phyloP scores from a whole-genome alignment of 2,797 vertebrate genomes.

The Phyllotis vaccarum region DNA sequence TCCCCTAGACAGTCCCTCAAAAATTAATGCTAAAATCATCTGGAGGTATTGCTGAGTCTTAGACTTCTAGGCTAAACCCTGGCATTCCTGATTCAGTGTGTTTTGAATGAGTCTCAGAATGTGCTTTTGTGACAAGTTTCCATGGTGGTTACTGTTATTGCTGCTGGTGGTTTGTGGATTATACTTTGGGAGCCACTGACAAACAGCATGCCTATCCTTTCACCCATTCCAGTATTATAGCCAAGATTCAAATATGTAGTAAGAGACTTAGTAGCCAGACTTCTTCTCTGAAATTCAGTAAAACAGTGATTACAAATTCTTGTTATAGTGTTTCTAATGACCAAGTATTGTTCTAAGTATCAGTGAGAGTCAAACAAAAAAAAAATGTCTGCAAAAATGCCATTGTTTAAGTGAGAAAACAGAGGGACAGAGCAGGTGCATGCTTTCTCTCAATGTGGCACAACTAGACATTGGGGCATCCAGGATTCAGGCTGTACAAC shows the following conservation, averaged over 20 bases:
- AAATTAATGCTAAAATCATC: neutral
- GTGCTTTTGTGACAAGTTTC: constrained; percentile 46
- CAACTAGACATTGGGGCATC: neutral
- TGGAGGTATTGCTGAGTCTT: constrained; percentile 37
- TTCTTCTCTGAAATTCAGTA: constrained; percentile 54
- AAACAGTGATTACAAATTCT: constrained; percentile 13
- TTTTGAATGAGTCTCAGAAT: neutral
- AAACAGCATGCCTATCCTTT: neutral
- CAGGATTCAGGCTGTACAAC: neutral
- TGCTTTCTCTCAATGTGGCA: neutral
- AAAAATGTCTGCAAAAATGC: neutral
- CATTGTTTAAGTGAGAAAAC: constrained; percentile 60
- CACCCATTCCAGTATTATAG: constrained; percentile 30
- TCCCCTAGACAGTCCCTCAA: neutral
- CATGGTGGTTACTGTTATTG: neutral
- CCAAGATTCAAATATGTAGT: constrained; percentile 29
- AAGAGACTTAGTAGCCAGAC: constrained; percentile 27
- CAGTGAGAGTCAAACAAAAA: neutral
- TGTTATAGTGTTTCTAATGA: constrained; percentile 41
- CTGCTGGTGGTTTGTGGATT: constrained; percentile 8
- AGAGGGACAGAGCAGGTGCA: neutral
- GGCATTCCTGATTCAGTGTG: constrained; percentile 17
- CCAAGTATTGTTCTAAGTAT: neutral
- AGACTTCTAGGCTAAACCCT: neutral
- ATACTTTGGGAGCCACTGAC: constrained; percentile 42